Conservation (phyloP, 2,797 vertebrate genomes). For the Gallinago solitaria region DNA sequence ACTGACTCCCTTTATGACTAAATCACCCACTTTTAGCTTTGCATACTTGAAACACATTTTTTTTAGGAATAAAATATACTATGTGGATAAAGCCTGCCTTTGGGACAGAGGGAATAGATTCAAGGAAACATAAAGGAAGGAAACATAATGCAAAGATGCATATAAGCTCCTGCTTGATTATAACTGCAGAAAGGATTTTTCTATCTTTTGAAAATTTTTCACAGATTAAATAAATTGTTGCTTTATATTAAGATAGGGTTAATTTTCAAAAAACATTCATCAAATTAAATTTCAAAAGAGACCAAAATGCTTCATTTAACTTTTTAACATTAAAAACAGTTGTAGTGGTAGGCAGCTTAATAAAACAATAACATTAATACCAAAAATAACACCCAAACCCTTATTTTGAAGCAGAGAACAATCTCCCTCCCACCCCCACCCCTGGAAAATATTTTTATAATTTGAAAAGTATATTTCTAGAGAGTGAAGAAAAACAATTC, state of each 20-base stretch:
- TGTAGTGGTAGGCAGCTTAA: not conserved
- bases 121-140: not conserved
- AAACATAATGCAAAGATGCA: not conserved
- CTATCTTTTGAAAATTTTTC: not conserved
- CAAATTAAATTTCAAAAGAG: not conserved
- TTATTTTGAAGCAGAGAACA: not conserved
- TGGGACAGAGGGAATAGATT: not conserved
- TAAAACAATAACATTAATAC: not conserved
- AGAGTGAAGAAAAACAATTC: not conserved
- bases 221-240: not conserved
- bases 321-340: not conserved
- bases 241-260: not conserved
- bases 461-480: not conserved
- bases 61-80: not conserved
- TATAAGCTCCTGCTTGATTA: not conserved
- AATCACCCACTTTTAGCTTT: not conserved
- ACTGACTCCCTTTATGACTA: not conserved
- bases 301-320: not conserved
- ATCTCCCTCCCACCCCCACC: fast-evolving
- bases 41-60: not conserved
- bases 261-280: not conserved
- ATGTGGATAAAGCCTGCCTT: not conserved
- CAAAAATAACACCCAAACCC: not conserved
- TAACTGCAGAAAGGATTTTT: not conserved
- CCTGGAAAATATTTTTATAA: not conserved